Evolutionary conservation across 2,797 vertebrate genomes (phyloP).

Genomic region (Vultur gryphus): DNA sequence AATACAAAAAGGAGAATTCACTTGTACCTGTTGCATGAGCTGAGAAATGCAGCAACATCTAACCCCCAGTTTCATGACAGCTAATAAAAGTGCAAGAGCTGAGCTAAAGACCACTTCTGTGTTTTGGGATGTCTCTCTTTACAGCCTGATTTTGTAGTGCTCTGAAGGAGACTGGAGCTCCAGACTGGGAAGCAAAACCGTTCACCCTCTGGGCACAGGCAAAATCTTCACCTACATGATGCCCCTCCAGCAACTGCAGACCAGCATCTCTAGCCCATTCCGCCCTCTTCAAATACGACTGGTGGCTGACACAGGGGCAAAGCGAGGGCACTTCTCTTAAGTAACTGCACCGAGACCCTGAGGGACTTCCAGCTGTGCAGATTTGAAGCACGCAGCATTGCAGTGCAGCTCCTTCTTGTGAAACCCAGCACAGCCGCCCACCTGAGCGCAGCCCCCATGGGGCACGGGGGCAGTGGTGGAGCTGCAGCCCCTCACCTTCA

Average conservation of each 20-base stretch:
- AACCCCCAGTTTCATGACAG: background rate
- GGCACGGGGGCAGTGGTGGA: background rate
- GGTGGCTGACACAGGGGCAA: background rate
- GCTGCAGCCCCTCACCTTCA: background rate
- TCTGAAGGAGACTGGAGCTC: background rate
- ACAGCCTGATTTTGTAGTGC: background rate
- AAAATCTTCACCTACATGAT: background rate
- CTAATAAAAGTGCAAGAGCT: slow-evolving; percentile 19
- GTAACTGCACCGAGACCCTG: background rate
- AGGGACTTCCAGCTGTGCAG: background rate
- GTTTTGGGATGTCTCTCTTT: background rate
- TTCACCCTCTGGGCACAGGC: background rate
- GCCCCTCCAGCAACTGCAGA: background rate
- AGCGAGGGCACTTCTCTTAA: background rate
- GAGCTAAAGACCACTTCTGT: background rate
- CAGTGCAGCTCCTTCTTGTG: accelerated
- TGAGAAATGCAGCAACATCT: slow-evolving; percentile 28
- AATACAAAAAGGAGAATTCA: background rate
- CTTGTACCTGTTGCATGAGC: background rate
- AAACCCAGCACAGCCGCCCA: background rate
- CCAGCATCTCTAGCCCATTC: background rate
- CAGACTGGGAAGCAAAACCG: background rate
- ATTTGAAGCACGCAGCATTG: background rate
- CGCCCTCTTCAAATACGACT: background rate
- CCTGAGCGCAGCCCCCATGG: accelerated